Evolutionary conservation across 2,888 invertebrate species (phyloP).

Genomic region (Catocala nupta): DNA sequence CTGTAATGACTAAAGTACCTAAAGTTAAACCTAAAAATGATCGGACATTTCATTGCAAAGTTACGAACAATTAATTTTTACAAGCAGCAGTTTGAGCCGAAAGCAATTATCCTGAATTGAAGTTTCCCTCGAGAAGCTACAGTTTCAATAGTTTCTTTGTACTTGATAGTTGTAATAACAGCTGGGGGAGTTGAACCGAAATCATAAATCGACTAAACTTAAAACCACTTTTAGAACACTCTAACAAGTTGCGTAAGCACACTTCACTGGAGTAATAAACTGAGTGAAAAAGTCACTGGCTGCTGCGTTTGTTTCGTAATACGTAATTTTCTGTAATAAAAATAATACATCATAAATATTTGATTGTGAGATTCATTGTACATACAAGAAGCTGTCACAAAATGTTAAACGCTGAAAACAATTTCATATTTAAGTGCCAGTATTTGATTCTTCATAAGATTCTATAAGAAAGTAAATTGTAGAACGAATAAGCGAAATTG

Average conservation of each 20-base stretch:
- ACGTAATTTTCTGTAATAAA: neutral
- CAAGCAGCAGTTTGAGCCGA: slow-evolving; percentile 36
- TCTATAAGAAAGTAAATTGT: no score
- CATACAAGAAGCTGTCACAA: no score
- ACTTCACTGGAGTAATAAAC: slow-evolving; percentile 4
- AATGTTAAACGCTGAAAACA: no score
- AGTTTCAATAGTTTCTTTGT: slow-evolving; percentile 47
- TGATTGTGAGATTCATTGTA: neutral
- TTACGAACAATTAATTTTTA: slow-evolving; percentile 47
- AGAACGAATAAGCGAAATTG: no score
- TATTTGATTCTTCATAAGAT: no score
- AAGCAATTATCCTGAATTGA: slow-evolving; percentile 47
- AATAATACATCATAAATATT: neutral
- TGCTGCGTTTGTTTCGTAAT: neutral
- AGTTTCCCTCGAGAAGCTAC: slow-evolving; percentile 34
- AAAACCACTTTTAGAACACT: slow-evolving; percentile 19
- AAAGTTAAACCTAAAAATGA: slow-evolving; percentile 21
- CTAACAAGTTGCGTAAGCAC: slow-evolving; percentile 1
- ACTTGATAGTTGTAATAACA: slow-evolving; percentile 51
- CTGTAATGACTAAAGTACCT: slow-evolving; percentile 8
- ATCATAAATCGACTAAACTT: slow-evolving; percentile 44
- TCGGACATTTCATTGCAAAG: slow-evolving; percentile 16
- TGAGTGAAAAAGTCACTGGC: neutral
- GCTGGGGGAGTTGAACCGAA: slow-evolving; percentile 34
- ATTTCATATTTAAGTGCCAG: no score